Evolutionary conservation across 2,113 vertebrate genomes (phyloP).

Genomic region (Solenodon paradoxus): DNA sequence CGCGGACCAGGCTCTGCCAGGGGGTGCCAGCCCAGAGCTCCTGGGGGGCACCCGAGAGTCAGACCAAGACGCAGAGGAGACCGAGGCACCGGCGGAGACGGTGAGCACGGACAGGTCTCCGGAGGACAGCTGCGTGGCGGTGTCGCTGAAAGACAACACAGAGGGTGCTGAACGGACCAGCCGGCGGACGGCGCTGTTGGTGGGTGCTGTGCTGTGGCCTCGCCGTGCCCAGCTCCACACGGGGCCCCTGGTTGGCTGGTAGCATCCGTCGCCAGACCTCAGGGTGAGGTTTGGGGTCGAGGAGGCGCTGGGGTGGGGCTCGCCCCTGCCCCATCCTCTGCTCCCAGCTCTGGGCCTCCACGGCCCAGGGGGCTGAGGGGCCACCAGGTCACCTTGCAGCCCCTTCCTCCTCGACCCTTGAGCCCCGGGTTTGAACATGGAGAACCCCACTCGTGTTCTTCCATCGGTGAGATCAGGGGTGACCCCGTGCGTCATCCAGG

Average conservation of each 20-base stretch:
- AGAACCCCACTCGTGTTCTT: background rate
- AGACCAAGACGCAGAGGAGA: accelerated
- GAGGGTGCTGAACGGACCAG: too few relatives aligned
- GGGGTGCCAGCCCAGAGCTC: too few relatives aligned
- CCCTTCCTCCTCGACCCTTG: background rate
- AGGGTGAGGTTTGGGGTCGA: too few relatives aligned
- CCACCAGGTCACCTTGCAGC: background rate
- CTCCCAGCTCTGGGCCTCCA: background rate
- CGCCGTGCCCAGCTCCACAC: too few relatives aligned
- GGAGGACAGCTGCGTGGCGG: accelerated
- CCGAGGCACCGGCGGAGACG: too few relatives aligned
- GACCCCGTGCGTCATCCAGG: background rate
- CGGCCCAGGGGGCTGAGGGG: accelerated
- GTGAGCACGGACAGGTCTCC: too few relatives aligned
- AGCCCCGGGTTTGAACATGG: accelerated
- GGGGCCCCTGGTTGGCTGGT: too few relatives aligned
- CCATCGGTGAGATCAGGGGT: accelerated
- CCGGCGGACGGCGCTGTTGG: too few relatives aligned
- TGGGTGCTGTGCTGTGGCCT: too few relatives aligned
- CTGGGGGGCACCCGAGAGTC: too few relatives aligned
- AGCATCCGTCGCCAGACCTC: too few relatives aligned
- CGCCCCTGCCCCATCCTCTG: background rate
- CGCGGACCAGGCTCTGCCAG: accelerated
- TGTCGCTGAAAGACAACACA: accelerated
- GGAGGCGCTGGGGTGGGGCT: background rate